These are phyloP conservation scores for Psammodynastes pulverulentus DNA, from an alignment of 2,113 vertebrate species.

Conservation along the genomic window DNA sequence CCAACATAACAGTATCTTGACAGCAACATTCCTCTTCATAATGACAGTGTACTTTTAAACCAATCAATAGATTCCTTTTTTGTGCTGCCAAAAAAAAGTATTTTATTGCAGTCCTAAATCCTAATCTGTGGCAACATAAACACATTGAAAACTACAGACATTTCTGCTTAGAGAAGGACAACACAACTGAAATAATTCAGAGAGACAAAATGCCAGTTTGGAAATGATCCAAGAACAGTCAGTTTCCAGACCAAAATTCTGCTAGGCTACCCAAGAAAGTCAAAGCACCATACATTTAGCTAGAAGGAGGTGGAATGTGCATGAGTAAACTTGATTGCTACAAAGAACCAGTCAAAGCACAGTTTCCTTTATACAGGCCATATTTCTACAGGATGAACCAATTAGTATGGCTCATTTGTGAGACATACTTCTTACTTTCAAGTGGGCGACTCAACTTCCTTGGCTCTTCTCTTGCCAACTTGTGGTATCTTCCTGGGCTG, in stretches of 20 bases:
- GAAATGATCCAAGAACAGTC: background rate
- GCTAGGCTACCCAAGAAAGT: background rate
- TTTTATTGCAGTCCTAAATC: background rate
- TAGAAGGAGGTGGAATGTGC: background rate
- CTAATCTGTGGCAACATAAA: background rate
- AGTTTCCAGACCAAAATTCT: background rate
- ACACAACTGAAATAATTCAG: background rate
- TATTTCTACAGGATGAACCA: background rate
- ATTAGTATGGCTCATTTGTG: background rate
- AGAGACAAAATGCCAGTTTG: background rate
- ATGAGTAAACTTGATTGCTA: background rate
- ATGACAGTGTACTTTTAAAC: background rate
- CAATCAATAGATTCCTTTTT: background rate
- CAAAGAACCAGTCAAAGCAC: background rate
- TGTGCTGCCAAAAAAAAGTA: background rate
- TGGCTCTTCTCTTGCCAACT: background rate
- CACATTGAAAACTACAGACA: background rate
- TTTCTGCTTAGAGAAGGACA: background rate
- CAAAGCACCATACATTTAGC: background rate
- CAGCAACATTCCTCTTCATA: background rate
- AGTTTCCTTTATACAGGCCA: background rate
- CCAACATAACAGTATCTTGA: background rate
- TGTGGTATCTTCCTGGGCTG: background rate
- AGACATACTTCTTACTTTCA: background rate
- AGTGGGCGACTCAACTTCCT: background rate